A percentile compares a stretch with the other conserved stretches of the same genome.
phyloP scores from a whole-genome alignment of 2,113 vertebrate genomes.

The Seriola dumerili region DNA sequence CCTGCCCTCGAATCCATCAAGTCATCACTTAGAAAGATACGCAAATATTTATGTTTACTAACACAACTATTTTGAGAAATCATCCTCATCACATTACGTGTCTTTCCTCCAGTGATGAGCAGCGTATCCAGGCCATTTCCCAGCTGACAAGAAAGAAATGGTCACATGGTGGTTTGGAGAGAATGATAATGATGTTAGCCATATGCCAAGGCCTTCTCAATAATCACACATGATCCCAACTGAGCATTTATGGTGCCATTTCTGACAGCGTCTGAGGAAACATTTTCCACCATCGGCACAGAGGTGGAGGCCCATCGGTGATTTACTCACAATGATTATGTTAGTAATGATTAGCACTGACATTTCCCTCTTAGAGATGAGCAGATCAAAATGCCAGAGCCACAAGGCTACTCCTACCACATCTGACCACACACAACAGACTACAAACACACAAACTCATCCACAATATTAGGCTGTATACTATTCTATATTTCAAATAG shows the following conservation, averaged over 20 bases:
- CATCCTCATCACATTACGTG: background rate
- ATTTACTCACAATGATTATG: constrained; percentile 47
- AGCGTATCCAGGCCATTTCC: constrained; percentile 6
- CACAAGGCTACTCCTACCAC: background rate
- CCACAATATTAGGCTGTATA: background rate
- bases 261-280: constrained; percentile 34
- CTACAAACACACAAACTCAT: background rate
- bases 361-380: constrained; percentile 40
- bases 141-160: background rate
- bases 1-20: background rate
- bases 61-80: background rate
- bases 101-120: constrained; percentile 8
- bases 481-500: background rate
- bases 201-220: constrained; percentile 17
- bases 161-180: background rate
- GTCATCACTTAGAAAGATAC: background rate
- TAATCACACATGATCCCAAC: constrained; percentile 15
- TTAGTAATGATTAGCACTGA: constrained; percentile 51
- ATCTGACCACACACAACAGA: background rate
- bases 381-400: constrained; percentile 32
- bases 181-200: constrained; percentile 37
- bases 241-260: constrained; percentile 23
- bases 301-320: constrained; percentile 41
- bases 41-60: background rate
- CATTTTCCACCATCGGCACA: constrained; percentile 11